Percentiles rank a stretch among this genome's conserved stretches.
Evolutionary conservation across 2,888 invertebrate species (phyloP).

Genomic region (Chaetoderma sp.): DNA sequence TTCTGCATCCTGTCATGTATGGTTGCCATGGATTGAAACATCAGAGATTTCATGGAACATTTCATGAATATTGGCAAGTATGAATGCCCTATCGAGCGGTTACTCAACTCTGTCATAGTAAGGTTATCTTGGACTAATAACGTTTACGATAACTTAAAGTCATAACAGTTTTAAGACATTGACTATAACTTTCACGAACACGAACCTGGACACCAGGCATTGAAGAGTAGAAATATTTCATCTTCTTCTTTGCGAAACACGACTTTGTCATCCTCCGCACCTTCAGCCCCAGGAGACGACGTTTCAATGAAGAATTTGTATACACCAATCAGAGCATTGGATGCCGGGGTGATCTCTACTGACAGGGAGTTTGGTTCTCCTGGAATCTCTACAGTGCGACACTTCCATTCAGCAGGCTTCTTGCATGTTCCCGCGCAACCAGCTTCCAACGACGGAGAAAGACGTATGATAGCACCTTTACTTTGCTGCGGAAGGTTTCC

Average conservation of each 20-base stretch:
- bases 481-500: conserved; percentile 55
- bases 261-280: conserved; percentile 27
- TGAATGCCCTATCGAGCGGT: too few relatives aligned
- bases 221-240: conserved; percentile 85
- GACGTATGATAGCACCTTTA: conserved; percentile 52
- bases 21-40: too few relatives aligned
- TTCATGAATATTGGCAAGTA: too few relatives aligned
- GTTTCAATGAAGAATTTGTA: conserved; percentile 54
- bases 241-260: conserved; percentile 62
- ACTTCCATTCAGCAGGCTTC: conserved; percentile 9
- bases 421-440: not conserved
- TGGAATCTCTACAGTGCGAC: not conserved
- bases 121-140: too few relatives aligned
- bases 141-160: too few relatives aligned
- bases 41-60: too few relatives aligned
- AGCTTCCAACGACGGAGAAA: conserved; percentile 18
- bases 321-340: conserved; percentile 51
- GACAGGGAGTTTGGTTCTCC: conserved; percentile 22
- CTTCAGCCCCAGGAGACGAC: conserved; percentile 29
- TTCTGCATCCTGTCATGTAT: too few relatives aligned
- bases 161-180: too few relatives aligned
- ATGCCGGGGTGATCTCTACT: conserved; percentile 35
- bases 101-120: too few relatives aligned
- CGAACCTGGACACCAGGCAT: conserved; percentile 88
- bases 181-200: not conserved